Evolutionary conservation across 2,888 invertebrate genomes (phyloP).

Genomic region (Synergus laeviventris): DNA sequence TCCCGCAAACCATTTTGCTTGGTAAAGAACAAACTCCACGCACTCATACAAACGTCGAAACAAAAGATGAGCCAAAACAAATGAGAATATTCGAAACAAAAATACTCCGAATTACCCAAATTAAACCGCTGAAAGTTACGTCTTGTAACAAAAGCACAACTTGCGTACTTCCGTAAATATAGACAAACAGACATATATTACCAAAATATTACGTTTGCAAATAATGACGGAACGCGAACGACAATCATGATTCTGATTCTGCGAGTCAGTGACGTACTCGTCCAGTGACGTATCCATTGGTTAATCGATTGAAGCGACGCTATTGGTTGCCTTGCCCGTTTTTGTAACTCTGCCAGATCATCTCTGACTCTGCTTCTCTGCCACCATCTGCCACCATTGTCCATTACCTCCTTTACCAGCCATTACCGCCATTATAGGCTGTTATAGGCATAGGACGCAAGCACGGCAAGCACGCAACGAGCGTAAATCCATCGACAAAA

Average conservation of each 20-base stretch:
- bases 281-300: slow-evolving; percentile 22
- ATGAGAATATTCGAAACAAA: background rate
- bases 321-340: slow-evolving; percentile 52
- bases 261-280: background rate
- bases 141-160: background rate
- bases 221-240: background rate
- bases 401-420: too few relatives aligned
- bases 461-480: background rate
- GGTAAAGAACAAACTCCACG: background rate
- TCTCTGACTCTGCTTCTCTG: too few relatives aligned
- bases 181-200: background rate
- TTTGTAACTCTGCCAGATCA: too few relatives aligned
- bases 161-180: background rate
- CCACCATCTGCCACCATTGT: slow-evolving; percentile 40
- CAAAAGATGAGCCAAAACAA: background rate
- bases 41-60: background rate
- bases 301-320: slow-evolving; percentile 57
- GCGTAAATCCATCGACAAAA: slow-evolving; percentile 7
- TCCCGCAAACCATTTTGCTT: background rate
- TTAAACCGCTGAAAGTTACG: background rate
- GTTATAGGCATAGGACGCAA: slow-evolving; percentile 40
- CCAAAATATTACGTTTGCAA: too few relatives aligned
- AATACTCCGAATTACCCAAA: background rate
- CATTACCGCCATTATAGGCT: slow-evolving; percentile 10
- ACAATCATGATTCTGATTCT: too few relatives aligned